phyloP scores from a whole-genome alignment of 2,888 invertebrate genomes.

The Schizaphis graminum region DNA sequence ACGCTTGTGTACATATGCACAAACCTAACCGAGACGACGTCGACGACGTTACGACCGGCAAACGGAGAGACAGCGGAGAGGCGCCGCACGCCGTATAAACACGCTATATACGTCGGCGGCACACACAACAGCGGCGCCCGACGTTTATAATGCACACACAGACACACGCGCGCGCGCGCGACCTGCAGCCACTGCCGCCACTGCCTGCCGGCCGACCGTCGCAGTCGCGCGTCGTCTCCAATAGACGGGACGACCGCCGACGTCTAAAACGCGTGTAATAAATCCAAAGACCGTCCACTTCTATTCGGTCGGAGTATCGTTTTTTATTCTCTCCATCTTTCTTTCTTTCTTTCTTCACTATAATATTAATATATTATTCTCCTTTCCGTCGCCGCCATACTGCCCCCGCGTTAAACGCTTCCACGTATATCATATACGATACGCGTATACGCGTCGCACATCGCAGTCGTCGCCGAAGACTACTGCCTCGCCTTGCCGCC shows the following conservation, averaged over 20 bases:
- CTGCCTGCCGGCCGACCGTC: not conserved
- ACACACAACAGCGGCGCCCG: constrained; percentile 49
- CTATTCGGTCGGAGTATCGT: not conserved
- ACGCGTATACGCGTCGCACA: constrained; percentile 8
- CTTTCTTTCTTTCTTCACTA: not conserved
- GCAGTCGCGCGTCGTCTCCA: not conserved
- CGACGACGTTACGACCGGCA: constrained; percentile 30
- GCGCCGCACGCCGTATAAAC: constrained; percentile 54
- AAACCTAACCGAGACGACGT: not conserved
- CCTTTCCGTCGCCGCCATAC: not conserved
- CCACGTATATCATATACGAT: not conserved
- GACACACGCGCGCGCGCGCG: not conserved
- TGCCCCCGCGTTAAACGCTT: constrained; percentile 21
- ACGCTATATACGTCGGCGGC: not conserved
- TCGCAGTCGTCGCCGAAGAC: not conserved
- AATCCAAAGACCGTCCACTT: constrained; percentile 43
- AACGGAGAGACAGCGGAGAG: constrained; percentile 57
- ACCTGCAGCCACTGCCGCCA: constrained; percentile 1
- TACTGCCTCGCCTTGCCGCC: not conserved
- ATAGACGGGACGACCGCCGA: constrained; percentile 15
- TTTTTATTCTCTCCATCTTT: not conserved
- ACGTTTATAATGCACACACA: constrained; percentile 39
- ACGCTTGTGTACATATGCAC: not conserved
- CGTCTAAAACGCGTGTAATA: constrained; percentile 19
- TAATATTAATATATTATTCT: not conserved